Conservation (phyloP, 2,113 vertebrate species). For the Myotis lucifugus region DNA sequence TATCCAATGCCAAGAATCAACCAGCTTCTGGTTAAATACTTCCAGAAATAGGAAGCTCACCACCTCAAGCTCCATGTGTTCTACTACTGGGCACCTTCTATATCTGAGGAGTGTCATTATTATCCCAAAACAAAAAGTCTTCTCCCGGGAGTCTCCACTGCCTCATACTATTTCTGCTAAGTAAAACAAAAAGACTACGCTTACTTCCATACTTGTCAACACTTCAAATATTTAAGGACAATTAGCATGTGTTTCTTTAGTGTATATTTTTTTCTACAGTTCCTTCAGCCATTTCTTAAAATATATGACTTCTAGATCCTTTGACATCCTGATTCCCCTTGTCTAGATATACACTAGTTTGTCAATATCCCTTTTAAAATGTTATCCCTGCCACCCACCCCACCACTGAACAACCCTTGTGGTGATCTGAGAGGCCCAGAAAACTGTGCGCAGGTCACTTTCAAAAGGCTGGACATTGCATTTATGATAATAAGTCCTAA, state of each 20-base stretch:
- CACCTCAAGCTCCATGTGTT: not conserved
- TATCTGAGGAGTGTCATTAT: not conserved
- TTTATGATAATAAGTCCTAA: not conserved
- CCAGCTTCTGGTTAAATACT: not conserved
- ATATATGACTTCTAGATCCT: not conserved
- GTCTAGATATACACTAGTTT: not conserved
- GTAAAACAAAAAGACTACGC: not conserved
- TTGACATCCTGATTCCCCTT: not conserved
- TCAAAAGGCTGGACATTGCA: not conserved
- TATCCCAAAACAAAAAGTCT: not conserved
- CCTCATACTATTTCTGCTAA: constrained; percentile 20
- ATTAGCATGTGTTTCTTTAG: not conserved
- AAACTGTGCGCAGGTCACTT: not conserved
- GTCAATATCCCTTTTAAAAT: not conserved
- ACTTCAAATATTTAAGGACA: constrained; percentile 25
- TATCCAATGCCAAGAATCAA: not conserved
- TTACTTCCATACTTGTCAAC: not conserved
- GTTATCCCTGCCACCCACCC: not conserved
- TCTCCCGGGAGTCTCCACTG: not conserved
- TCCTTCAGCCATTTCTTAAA: constrained; percentile 7
- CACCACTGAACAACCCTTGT: not conserved
- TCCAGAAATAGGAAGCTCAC: not conserved
- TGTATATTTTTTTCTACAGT: not conserved
- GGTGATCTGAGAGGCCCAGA: not conserved
- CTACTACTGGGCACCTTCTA: not conserved